Base-by-base conservation (phyloP, 2,888 invertebrate genomes). In the Drosophila nr. perissopoda region DNA sequence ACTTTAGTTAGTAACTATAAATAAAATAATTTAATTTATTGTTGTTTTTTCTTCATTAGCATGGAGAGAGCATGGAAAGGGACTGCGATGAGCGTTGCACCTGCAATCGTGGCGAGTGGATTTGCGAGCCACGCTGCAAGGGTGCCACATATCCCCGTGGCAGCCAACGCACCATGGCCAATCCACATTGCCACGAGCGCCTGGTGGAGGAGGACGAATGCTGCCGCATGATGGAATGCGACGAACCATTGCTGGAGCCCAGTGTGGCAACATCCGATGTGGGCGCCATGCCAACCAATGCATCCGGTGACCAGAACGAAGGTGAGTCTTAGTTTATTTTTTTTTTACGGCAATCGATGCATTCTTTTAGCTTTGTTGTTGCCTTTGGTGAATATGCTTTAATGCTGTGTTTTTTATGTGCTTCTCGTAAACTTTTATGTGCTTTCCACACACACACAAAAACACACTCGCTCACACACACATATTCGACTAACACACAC, bases 41-140 rank as follows among this genome's bases (percentile, higher is more conserved):
- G 1, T 40, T 6, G 3, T 25, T 16, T 16, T 11, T 34, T 0
- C 10, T 5, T 38, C 36, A 27, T 5, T 78, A 95, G 95, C 92
- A 95, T 59, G 97, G 97, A 2, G 96, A 97, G 80, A 95, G 94
- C 78, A 94, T 97, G 79, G 94, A 96, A 69, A 94, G 95, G 45
- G 96, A 95, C 51, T 98, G 97, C 89, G 96, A 97, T 65, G 96
- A 96, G 76, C 94, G 95, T 2, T 97, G 97, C 90, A 95, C 95
- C 31, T 97, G 97, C 89, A 93, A 94, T 31, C 95, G 94, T 18
- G 97, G 97, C 1, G 93, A 94, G 76, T 95, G 96, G 92, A 95
- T 96, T 76, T 98, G 97, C 88, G 93, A 94, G n/a, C 95, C 96
- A 0, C 94, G 96, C 42, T 98, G 98, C 92, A 93, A 94, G 66